phyloP scores from a whole-genome alignment of 2,888 invertebrate genomes.

The Aplocera efformata region DNA sequence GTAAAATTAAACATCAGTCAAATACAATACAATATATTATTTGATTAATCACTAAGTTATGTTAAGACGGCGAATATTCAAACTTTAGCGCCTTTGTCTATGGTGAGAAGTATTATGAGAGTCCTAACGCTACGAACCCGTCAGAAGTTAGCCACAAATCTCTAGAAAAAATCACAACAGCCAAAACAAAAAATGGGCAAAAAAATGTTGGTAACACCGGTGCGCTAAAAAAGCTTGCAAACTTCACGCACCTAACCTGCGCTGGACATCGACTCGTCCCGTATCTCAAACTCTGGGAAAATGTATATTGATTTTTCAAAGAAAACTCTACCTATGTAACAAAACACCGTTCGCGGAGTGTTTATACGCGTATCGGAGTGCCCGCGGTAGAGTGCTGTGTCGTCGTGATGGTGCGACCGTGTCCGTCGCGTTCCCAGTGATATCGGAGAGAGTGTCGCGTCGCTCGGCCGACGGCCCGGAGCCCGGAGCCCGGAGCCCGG shows the following conservation, averaged over 20 bases:
- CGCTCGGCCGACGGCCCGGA: conserved; percentile 74
- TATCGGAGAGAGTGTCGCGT: conserved; percentile 76
- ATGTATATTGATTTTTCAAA: conserved; percentile 82
- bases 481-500: conserved; percentile 74
- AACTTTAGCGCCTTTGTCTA: conserved; percentile 49
- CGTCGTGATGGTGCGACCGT: conserved; percentile 77
- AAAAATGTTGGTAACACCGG: conserved; percentile 81
- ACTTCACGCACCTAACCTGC: conserved; percentile 81
- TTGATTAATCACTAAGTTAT: neutral
- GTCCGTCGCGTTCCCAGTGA: conserved; percentile 75
- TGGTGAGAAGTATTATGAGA: conserved; percentile 52
- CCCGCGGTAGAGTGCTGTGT: conserved; percentile 73
- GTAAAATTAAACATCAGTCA: too few relatives aligned
- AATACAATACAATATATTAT: too few relatives aligned
- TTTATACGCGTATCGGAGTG: conserved; percentile 75
- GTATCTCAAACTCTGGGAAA: conserved; percentile 78
- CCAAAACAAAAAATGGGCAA: conserved; percentile 79
- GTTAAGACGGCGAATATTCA: conserved; percentile 6
- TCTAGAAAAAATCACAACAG: conserved; percentile 76
- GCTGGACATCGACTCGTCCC: conserved; percentile 81
- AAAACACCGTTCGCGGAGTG: conserved; percentile 79
- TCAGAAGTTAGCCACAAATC: conserved; percentile 71
- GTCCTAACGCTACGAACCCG: conserved; percentile 57
- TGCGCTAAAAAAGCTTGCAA: conserved; percentile 82
- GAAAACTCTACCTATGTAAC: conserved; percentile 81